These are phyloP conservation scores for Pogonomyrmex barbatus DNA, from an alignment of 1,140 invertebrate genomes.

Conservation along the genomic window DNA sequence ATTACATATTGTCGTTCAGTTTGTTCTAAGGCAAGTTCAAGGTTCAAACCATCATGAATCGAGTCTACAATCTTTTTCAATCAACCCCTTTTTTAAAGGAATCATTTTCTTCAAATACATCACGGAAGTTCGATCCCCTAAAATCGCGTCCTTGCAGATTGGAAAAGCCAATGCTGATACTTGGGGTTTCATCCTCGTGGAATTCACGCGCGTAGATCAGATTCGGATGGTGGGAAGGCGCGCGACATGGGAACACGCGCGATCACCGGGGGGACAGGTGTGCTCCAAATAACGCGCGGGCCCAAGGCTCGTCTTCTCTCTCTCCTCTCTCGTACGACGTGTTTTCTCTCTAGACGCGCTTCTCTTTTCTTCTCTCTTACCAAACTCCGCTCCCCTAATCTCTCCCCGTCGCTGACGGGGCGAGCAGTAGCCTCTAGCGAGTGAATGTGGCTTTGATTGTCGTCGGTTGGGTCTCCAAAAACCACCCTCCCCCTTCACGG, in stretches of 20 bases:
- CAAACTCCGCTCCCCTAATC: conserved; percentile 61
- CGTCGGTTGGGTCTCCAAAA: conserved; percentile 76
- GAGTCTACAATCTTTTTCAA: not conserved
- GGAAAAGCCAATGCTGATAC: conserved; percentile 7
- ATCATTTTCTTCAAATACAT: not conserved
- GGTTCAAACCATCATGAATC: not conserved
- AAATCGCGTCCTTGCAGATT: not conserved
- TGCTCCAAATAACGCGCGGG: conserved; percentile 79
- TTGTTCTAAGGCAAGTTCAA: not conserved
- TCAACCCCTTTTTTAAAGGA: not conserved
- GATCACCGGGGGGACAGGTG: conserved; percentile 79
- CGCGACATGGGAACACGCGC: conserved; percentile 75
- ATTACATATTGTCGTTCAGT: not conserved
- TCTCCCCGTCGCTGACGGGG: conserved; percentile 77
- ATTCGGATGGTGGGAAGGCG: conserved; percentile 11
- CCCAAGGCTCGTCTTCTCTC: conserved; percentile 68
- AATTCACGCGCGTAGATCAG: conserved; percentile 7
- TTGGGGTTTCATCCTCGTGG: not conserved
- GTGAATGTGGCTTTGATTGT: conserved; percentile 84
- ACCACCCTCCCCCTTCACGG: conserved; percentile 45
- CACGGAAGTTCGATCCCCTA: not conserved
- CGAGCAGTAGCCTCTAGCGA: conserved; percentile 69
- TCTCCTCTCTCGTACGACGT: conserved; percentile 58
- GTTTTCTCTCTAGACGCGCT: conserved; percentile 70
- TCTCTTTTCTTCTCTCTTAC: conserved; percentile 57